A percentile compares a stretch with the other conserved stretches of the same genome.
Evolutionary conservation across 2,888 invertebrate species (phyloP).

Genomic region (Silvanus unidentatus): DNA sequence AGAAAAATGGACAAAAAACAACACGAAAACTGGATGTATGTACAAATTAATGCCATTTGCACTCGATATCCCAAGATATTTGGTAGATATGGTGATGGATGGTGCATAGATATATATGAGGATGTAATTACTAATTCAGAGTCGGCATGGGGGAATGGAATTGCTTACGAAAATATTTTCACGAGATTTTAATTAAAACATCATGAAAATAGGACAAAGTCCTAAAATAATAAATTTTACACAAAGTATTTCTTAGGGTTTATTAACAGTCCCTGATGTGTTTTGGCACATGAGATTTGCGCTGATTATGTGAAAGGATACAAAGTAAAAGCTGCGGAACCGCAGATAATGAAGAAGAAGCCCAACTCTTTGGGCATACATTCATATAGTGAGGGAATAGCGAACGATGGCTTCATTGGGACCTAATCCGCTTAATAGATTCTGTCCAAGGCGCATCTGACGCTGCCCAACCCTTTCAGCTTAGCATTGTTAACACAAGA

Average conservation of each 20-base stretch:
- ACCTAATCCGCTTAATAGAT: constrained; percentile 50
- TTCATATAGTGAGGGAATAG: constrained; percentile 14
- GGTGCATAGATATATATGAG: too few species aligned
- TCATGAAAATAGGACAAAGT: neutral
- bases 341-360: constrained; percentile 44
- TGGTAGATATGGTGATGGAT: too few species aligned
- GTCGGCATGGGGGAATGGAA: too few species aligned
- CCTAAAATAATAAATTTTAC: constrained; percentile 1
- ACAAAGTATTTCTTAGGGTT: neutral
- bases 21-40: neutral
- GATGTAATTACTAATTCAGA: too few species aligned
- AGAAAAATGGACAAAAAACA: neutral
- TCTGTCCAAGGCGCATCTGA: constrained; percentile 44
- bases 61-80: too few species aligned
- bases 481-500: constrained; percentile 46
- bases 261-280: constrained; percentile 8
- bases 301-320: constrained; percentile 24
- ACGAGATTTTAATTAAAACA: neutral
- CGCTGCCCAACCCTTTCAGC: constrained; percentile 44
- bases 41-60: too few species aligned
- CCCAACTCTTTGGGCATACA: constrained; percentile 30
- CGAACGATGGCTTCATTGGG: constrained; percentile 44
- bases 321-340: constrained; percentile 34
- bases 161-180: neutral
- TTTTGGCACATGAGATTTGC: constrained; percentile 17